Evolutionary conservation across 2,888 invertebrate species (phyloP).

Genomic region (Tipula lateralis): DNA sequence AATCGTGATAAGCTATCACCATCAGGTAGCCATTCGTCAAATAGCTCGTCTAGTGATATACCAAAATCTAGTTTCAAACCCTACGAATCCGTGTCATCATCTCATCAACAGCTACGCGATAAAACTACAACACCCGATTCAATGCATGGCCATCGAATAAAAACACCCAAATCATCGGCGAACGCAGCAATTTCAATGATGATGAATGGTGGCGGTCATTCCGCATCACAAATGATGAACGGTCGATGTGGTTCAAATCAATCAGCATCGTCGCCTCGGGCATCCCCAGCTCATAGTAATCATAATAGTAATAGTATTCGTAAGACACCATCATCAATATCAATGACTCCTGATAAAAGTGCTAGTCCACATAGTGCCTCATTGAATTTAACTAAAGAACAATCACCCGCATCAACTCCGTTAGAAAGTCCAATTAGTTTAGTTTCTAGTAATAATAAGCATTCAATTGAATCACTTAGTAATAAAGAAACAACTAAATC

Average conservation of each 20-base stretch:
- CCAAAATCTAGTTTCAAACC: constrained; percentile 67
- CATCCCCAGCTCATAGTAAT: constrained; percentile 39
- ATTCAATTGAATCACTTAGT: constrained; percentile 31
- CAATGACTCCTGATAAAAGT: constrained; percentile 35
- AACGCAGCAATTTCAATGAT: constrained; percentile 27
- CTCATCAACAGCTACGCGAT: constrained; percentile 48
- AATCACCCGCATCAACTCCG: constrained; percentile 31
- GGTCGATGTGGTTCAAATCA: constrained; percentile 71
- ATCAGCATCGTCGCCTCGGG: constrained; percentile 56
- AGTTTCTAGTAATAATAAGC: constrained; percentile 31
- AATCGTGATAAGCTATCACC: constrained; percentile 60
- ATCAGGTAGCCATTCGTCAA: constrained; percentile 47
- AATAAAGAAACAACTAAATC: constrained; percentile 26
- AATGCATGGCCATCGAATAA: constrained; percentile 37
- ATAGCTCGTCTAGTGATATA: constrained; percentile 42
- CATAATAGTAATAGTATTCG: constrained; percentile 26
- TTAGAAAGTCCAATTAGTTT: constrained; percentile 38
- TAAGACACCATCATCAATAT: constrained; percentile 34
- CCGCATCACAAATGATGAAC: constrained; percentile 30
- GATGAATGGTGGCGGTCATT: constrained; percentile 32
- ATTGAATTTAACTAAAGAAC: constrained; percentile 35
- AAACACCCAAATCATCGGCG: constrained; percentile 41
- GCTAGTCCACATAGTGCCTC: constrained; percentile 43
- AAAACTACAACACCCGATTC: constrained; percentile 62
- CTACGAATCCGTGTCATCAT: constrained; percentile 62